phyloP scores from a whole-genome alignment of 1,140 invertebrate species.

The Pachyrhynchus sulphureomaculatus region DNA sequence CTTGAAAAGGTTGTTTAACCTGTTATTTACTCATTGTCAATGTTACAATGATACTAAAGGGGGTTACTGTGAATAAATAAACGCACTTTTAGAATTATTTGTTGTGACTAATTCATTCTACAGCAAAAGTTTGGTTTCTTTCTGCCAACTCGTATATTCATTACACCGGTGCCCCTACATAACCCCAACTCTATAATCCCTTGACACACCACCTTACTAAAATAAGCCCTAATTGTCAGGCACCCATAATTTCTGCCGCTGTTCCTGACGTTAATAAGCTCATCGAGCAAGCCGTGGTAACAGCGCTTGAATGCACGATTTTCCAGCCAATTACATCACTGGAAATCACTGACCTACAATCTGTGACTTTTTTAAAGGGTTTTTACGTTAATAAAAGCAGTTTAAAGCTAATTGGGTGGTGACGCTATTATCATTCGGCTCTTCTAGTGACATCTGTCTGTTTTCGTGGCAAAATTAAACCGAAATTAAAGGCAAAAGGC shows the following conservation, averaged over 20 bases:
- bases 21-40: too few relatives aligned
- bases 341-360: slow-evolving; percentile 19
- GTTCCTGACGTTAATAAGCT: slow-evolving; percentile 28
- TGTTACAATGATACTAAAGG: too few relatives aligned
- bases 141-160: too few relatives aligned
- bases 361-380: slow-evolving; percentile 22
- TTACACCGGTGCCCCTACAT: too few relatives aligned
- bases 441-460: slow-evolving; percentile 9
- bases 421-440: not conserved
- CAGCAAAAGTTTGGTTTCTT: too few relatives aligned
- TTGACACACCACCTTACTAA: slow-evolving; percentile 20
- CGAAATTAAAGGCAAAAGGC: slow-evolving; percentile 6
- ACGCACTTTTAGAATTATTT: too few relatives aligned
- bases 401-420: slow-evolving; percentile 20
- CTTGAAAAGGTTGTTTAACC: too few relatives aligned
- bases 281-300: slow-evolving; percentile 11
- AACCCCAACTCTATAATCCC: slow-evolving; percentile 11
- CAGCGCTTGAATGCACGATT: slow-evolving; percentile 14
- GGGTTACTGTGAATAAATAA: too few relatives aligned
- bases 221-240: slow-evolving; percentile 19
- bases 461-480: slow-evolving; percentile 13
- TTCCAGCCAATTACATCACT: slow-evolving; percentile 22
- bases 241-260: slow-evolving; percentile 14
- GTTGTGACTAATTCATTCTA: too few relatives aligned
- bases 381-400: slow-evolving; percentile 8